Conservation (phyloP, 2,113 vertebrate genomes). For the Ceuthmochares aereus region DNA sequence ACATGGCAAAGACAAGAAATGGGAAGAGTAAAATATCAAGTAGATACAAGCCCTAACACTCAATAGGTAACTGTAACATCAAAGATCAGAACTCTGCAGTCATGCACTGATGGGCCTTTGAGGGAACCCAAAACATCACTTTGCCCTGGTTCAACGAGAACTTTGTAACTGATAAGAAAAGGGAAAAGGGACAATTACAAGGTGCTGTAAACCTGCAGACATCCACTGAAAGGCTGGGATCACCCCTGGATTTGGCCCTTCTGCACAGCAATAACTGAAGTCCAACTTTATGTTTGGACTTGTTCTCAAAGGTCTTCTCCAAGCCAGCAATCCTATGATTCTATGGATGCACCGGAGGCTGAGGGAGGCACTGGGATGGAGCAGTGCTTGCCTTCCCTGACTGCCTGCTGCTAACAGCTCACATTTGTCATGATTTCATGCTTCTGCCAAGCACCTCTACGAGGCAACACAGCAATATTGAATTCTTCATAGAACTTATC, state of each 20-base stretch:
- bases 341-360: neutral
- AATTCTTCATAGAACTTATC: slow-evolving; percentile 9
- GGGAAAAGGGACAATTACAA: neutral
- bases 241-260: neutral
- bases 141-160: neutral
- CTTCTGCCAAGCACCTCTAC: neutral
- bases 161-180: neutral
- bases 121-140: neutral
- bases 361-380: neutral
- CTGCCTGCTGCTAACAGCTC: neutral
- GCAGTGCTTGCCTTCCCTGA: neutral
- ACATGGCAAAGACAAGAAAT: neutral
- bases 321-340: too few species aligned
- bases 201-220: neutral
- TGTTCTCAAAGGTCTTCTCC: too few species aligned
- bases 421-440: neutral
- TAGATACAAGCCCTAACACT: neutral
- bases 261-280: neutral
- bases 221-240: neutral
- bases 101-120: neutral
- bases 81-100: neutral
- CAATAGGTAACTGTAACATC: neutral
- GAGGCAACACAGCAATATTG: neutral
- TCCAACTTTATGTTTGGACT: too few species aligned
- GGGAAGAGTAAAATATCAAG: neutral